Evolutionary conservation across 2,113 vertebrate species (phyloP).

Genomic region (Cryptotis parvus): DNA sequence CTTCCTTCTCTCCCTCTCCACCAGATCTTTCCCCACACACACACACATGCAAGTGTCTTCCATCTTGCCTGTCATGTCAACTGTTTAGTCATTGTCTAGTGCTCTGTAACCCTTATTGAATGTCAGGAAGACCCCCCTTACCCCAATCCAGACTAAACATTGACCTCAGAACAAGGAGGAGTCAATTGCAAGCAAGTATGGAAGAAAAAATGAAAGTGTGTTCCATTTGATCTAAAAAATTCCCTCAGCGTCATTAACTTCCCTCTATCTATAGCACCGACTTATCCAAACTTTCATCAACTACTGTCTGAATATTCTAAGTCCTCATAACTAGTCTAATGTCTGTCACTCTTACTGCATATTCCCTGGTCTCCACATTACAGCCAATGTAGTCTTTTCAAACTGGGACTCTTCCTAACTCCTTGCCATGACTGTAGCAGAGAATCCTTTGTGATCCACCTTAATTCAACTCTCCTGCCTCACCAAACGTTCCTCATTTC

Average conservation of each 20-base stretch:
- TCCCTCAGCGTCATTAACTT: background rate
- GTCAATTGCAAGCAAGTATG: background rate
- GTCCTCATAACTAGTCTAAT: background rate
- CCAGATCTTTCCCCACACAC: background rate
- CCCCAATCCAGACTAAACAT: background rate
- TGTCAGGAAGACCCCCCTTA: background rate
- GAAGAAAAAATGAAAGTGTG: background rate
- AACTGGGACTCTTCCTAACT: background rate
- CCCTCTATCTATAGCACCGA: background rate
- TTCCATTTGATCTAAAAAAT: slow-evolving; percentile 4
- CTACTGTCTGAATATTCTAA: background rate
- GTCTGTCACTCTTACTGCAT: background rate
- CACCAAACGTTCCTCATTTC: background rate
- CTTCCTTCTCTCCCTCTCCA: background rate
- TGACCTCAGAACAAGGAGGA: background rate
- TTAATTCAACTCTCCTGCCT: background rate
- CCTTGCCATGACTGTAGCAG: background rate
- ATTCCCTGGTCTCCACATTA: background rate
- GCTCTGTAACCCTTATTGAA: background rate
- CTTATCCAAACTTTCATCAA: background rate
- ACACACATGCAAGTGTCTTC: background rate
- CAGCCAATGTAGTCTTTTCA: slow-evolving; percentile 27
- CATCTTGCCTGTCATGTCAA: background rate
- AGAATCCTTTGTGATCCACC: background rate
- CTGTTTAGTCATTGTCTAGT: background rate